Conservation (phyloP, 2,113 vertebrate genomes). For the Nannobrachium achirus region DNA sequence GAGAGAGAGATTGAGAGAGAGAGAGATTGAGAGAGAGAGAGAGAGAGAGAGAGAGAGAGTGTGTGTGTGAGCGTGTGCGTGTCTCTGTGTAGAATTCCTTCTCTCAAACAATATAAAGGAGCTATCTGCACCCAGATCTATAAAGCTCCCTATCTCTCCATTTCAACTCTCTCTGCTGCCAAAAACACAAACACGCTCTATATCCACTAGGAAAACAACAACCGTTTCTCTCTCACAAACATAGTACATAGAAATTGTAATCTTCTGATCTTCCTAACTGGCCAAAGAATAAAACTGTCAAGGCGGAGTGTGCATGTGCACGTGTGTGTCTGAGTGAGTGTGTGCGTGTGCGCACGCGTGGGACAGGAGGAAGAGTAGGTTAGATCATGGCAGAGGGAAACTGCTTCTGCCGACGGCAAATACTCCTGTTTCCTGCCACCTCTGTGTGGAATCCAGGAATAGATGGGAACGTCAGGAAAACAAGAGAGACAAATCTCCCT, state of each 20-base stretch:
- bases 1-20: too few species aligned
- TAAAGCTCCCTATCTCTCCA: slow-evolving; percentile 43
- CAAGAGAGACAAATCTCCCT: background rate
- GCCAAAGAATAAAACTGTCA: slow-evolving; percentile 44
- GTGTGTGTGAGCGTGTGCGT: background rate
- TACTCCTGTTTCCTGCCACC: slow-evolving; percentile 5
- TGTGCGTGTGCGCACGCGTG: background rate
- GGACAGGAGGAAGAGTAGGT: too few species aligned
- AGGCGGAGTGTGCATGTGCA: background rate
- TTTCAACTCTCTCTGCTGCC: slow-evolving; percentile 33
- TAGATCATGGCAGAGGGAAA: too few species aligned
- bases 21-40: slow-evolving; percentile 39
- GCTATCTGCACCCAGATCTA: slow-evolving; percentile 47
- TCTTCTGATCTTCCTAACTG: slow-evolving; percentile 30
- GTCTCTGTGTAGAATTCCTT: slow-evolving; percentile 57
- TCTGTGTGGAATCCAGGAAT: slow-evolving; percentile 15
- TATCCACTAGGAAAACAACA: slow-evolving; percentile 43
- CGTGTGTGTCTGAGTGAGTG: background rate
- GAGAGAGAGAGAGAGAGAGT: slow-evolving; percentile 27
- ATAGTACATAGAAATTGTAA: slow-evolving; percentile 48
- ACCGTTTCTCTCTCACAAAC: slow-evolving; percentile 40
- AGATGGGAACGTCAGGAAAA: background rate
- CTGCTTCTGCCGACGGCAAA: too few species aligned
- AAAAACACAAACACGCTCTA: slow-evolving; percentile 15
- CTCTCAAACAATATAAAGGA: slow-evolving; percentile 33